phyloP scores from a whole-genome alignment of 2,888 invertebrate genomes.

The Pachliopta kotzebuea region DNA sequence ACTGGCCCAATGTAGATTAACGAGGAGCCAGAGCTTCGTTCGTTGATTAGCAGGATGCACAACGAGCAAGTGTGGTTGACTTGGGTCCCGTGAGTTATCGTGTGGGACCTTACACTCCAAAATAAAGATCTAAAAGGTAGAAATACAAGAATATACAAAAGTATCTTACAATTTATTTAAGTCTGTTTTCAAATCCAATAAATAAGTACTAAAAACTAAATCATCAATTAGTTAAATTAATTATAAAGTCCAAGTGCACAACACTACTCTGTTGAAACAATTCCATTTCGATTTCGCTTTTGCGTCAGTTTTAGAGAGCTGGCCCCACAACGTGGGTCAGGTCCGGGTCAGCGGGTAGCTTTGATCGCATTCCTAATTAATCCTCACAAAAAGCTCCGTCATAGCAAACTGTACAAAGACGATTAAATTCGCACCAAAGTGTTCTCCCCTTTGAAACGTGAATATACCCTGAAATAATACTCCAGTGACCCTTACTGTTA shows the following conservation, averaged over 20 bases:
- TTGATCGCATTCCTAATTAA: constrained; percentile 27
- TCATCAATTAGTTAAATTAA: background rate
- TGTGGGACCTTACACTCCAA: too few species aligned
- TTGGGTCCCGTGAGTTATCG: too few species aligned
- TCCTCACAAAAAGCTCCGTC: constrained; percentile 22
- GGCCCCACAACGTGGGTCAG: constrained; percentile 11
- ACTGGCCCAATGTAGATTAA: too few species aligned
- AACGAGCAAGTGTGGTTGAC: too few species aligned
- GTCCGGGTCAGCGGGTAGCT: constrained; percentile 21
- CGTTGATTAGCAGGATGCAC: too few species aligned
- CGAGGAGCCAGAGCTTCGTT: too few species aligned
- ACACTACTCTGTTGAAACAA: background rate
- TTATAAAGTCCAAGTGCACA: background rate
- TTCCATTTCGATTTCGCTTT: constrained; percentile 13
- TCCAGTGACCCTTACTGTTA: background rate
- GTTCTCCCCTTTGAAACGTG: background rate
- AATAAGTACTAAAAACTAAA: too few species aligned
- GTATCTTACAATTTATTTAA: too few species aligned
- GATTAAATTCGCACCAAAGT: constrained; percentile 12
- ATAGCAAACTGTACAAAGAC: constrained; percentile 22
- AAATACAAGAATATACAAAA: too few species aligned
- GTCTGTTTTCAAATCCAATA: too few species aligned
- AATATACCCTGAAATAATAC: constrained; percentile 6
- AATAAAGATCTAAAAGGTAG: too few species aligned
- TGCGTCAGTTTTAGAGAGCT: constrained; percentile 15